Base-by-base conservation (phyloP, 2,888 invertebrate genomes). In the Patella pellucida region DNA sequence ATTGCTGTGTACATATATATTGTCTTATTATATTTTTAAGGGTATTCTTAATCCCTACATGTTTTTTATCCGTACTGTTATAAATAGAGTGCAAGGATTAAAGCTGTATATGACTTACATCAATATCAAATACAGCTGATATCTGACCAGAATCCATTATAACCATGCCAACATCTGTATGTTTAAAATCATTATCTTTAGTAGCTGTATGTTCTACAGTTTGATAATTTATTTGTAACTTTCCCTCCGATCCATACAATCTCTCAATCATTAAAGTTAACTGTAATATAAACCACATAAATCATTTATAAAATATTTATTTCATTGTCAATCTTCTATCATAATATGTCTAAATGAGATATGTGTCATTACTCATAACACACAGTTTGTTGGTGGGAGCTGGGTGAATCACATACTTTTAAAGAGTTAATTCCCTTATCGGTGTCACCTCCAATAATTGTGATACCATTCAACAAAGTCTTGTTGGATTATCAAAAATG, bases 191-290 rank as follows among this genome's bases (percentile, higher is more conserved):
- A 54, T 81, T 79, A 73, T 84, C 83, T n/a, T 79, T 74, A 7
- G 74, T 78, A 3, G 90, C 89, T 5, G 82, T 85, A 9, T 81
- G 79, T 67, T 81, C 81, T 68, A 79, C 77, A 5, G 88, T 86
- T 16, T 81, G 73, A 79, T 88, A 90, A 16, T 78, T 77, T 14
- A 89, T 80, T 75, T 86, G 85, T 12, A 90, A 77, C 75, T 82
- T 85, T 16, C 84, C 85, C 51, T 84, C 79, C 7, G 87, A 87
- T 7, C 90, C 90, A 81, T 86, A 90, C 71, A 87, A 68, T 15
- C 90, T 83, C 62, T 85, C 80, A 16, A 90, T 81, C 71, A 90
- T 82, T 69, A 81, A 83, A 27, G 89, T 82, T 89, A 89, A 76
- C 23, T 50, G 23, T 62, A 15, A 41, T 41, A 23, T 19, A 73